Evolutionary conservation across 92 coral and sea anemone species (phyloP).

Genomic region (Hydrozoanthus gracilis): DNA sequence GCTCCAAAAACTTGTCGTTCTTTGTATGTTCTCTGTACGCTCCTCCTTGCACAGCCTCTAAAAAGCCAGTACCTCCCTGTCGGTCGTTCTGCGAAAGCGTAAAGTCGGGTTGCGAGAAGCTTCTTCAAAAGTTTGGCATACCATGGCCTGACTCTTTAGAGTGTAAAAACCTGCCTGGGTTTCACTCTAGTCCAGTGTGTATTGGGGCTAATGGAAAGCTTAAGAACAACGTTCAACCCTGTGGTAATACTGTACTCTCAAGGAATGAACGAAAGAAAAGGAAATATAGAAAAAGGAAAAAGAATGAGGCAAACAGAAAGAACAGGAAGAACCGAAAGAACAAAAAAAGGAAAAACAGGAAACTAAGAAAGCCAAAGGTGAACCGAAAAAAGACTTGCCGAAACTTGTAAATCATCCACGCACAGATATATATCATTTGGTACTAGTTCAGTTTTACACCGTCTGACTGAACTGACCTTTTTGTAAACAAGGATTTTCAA

Average conservation of each 20-base stretch:
- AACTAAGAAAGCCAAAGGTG: background rate
- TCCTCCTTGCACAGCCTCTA: background rate
- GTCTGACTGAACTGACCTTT: no score
- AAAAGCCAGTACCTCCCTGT: slow-evolving; percentile 23
- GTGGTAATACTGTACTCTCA: background rate
- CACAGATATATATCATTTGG: background rate
- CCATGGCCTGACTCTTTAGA: slow-evolving; percentile 25
- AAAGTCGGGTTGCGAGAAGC: background rate
- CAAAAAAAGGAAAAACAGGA: slow-evolving; percentile 18
- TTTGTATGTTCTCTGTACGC: slow-evolving; percentile 29
- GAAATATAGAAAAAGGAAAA: slow-evolving; percentile 27
- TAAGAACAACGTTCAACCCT: background rate
- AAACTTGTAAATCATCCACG: background rate
- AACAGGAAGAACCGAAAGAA: slow-evolving; percentile 28
- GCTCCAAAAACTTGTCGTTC: slow-evolving; percentile 7
- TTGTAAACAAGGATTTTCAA: no score
- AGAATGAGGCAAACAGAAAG: slow-evolving; percentile 20
- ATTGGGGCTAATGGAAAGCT: background rate
- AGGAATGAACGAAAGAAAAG: slow-evolving; percentile 7
- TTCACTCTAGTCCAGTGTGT: background rate
- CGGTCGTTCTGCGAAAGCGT: slow-evolving; percentile 16
- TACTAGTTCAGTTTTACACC: no score
- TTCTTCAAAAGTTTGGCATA: background rate
- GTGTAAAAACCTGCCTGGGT: background rate
- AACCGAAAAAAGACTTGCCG: slow-evolving; percentile 10